A percentile compares a stretch with the other conserved stretches of the same genome.
Conservation (phyloP, 2,797 vertebrate genomes). For the Natrix natrix region DNA sequence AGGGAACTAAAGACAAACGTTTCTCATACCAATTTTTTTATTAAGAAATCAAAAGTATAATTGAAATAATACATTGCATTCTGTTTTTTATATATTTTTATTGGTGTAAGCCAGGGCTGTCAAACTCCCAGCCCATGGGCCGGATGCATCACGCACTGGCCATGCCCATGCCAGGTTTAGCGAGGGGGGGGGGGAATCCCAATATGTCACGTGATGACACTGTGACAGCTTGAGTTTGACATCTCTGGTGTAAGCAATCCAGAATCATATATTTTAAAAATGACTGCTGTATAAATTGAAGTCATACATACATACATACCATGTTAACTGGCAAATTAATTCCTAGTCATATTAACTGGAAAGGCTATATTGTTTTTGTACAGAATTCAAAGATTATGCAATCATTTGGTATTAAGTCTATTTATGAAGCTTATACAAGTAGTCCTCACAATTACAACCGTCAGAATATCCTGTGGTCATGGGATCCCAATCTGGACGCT, state of each 20-base stretch:
- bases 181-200: too few species aligned
- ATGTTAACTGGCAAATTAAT: conserved; percentile 38
- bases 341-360: neutral
- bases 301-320: neutral
- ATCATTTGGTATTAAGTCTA: conserved; percentile 59
- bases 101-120: neutral
- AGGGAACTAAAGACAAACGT: conserved; percentile 66
- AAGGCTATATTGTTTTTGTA: conserved; percentile 44
- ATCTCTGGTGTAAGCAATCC: neutral
- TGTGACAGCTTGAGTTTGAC: too few species aligned
- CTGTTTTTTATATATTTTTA: neutral
- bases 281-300: neutral
- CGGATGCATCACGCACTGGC: too few species aligned
- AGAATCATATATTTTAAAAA: neutral
- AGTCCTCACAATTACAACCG: neutral
- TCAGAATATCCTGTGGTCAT: neutral
- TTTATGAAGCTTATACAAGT: conserved; percentile 44
- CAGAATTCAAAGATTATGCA: conserved; percentile 35
- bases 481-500: neutral
- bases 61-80: conserved; percentile 27
- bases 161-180: too few species aligned
- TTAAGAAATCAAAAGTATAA: conserved; percentile 36
- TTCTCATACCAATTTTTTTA: conserved; percentile 44
- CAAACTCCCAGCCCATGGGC: too few species aligned
- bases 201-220: too few species aligned